These are phyloP conservation scores for Anagyrus pseudococci DNA, from an alignment of 2,888 invertebrate genomes.

Conservation along the genomic window DNA sequence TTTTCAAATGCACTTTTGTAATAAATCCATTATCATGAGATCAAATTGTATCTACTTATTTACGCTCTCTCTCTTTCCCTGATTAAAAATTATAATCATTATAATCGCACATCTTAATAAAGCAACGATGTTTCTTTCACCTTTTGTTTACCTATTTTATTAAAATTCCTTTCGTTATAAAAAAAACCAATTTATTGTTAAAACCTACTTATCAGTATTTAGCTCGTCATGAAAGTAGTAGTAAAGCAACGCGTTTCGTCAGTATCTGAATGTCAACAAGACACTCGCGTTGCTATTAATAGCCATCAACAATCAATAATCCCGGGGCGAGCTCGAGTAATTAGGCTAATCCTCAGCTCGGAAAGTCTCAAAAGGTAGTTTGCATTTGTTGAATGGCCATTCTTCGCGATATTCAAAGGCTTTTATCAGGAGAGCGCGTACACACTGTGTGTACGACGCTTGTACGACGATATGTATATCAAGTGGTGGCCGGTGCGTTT, in stretches of 20 bases:
- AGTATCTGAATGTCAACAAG: too few relatives aligned
- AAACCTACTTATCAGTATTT: too few relatives aligned
- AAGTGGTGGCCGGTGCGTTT: not conserved
- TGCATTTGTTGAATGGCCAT: not conserved
- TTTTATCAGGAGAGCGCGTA: not conserved
- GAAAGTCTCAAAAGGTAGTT: not conserved
- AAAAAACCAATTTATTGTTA: too few relatives aligned
- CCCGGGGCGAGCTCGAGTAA: not conserved
- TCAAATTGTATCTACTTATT: not conserved
- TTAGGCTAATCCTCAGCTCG: slow-evolving; percentile 5
- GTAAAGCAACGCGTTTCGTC: too few relatives aligned
- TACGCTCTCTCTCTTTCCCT: not conserved
- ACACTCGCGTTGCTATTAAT: too few relatives aligned
- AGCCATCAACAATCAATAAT: not conserved
- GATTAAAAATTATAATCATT: not conserved
- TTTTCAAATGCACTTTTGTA: slow-evolving; percentile 51
- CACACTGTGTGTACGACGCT: not conserved
- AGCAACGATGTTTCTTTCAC: not conserved
- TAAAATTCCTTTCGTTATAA: too few relatives aligned
- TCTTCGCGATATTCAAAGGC: not conserved
- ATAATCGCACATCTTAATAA: not conserved
- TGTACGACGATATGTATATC: not conserved
- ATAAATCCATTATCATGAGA: slow-evolving; percentile 44
- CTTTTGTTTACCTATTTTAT: too few relatives aligned
- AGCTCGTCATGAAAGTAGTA: too few relatives aligned